Evolutionary conservation across 2,113 vertebrate species (phyloP), one percentile per base, ranked within the genome.

Genomic region (Equus quagga): DNA sequence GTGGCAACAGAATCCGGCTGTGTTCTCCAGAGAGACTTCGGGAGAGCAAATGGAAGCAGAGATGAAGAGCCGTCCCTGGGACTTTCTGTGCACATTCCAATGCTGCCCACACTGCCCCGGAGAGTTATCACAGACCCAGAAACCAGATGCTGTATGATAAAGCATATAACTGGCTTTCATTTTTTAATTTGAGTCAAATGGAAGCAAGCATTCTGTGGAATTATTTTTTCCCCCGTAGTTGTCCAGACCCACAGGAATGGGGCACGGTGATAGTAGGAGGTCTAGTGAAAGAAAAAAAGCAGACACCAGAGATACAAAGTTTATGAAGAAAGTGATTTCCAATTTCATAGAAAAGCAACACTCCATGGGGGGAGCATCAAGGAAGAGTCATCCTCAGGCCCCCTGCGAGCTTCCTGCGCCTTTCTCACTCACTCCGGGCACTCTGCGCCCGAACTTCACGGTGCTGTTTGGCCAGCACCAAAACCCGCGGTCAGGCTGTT

Each of bases 1-100:
- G 89, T 36, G 92, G 88, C 94, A 86, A 46, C 96, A 96, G 79
- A 85, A 96, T 90, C 94, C 44, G 58, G 73, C 94, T 78, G 46
- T 64, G 88, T 82, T 89, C 97, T 96, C 98, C 58, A 26, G 94
- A 93, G 96, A 94, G 94, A 94, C 80, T 98, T 96, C 92, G 80
- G 92, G 97, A 97, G 95, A 96, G 49, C 79, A 85, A 91, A 97
- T 21, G 41, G 97, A 94, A 91, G 96, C 91, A 96, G 67, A 97
- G 96, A 97, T 46, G 36, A 69, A 89, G 86, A 80, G 70, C 65
- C 70, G 78, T 97, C 86, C 88, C 54, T 94, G 80, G 94, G 73
- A 89, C 69, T 86, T 78, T 94, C 96, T 78, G 56, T 89, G 19
- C 65, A 56, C 82, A 81, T 97, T 97, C 96, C 36, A 28, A 31